Evolutionary conservation across 2,797 vertebrate genomes (phyloP), one percentile per base, ranked within the genome.

Genomic region (Anisognathus igniventris): DNA sequence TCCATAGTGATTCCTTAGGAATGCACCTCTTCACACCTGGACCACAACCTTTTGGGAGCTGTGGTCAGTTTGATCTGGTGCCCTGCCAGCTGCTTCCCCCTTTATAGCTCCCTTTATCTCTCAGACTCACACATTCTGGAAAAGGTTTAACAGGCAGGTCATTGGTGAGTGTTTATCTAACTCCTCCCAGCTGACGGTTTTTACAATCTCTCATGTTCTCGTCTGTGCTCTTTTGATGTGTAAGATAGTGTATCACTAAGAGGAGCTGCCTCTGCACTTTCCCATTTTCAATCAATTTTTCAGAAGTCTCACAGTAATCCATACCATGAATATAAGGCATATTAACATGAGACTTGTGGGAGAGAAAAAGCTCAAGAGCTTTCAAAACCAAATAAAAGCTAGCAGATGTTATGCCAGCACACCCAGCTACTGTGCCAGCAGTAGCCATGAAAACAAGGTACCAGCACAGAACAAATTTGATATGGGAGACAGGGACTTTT

Each of bases 31-130:
- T 45, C 87, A 42, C 50, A 64, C 18, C 27, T 13, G 56, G 71
- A 50, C 65, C 48, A 47, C 35, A 3, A 88, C 65, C 51, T 64
- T 64, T n/a, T 15, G 14, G 70, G 72, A 92, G 77, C 54, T 21
- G 67, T 24, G 65, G 84, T 44, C 58, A 84, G 75, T 33, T 54
- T 28, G 14, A 37, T 91, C 57, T 94, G 88, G 64, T 62, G 48
- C 80, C 71, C 74, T 76, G 71, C 56, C 75, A 51, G 53, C 17
- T 82, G 74, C 93, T 71, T 91, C 87, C 66, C 66, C 65, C 90
- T 97, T 96, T 97, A 97, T 97, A 97, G 88, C 50, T 86, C 83
- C 93, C 93, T 91, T 96, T 96, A 96, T 97, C 95, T 95, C 75
- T 66, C 75, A 73, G 90, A 62, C 75, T 89, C 86, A 88, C 13